phyloP scores from a whole-genome alignment of 2,113 vertebrate genomes.

The Furnarius figulus region DNA sequence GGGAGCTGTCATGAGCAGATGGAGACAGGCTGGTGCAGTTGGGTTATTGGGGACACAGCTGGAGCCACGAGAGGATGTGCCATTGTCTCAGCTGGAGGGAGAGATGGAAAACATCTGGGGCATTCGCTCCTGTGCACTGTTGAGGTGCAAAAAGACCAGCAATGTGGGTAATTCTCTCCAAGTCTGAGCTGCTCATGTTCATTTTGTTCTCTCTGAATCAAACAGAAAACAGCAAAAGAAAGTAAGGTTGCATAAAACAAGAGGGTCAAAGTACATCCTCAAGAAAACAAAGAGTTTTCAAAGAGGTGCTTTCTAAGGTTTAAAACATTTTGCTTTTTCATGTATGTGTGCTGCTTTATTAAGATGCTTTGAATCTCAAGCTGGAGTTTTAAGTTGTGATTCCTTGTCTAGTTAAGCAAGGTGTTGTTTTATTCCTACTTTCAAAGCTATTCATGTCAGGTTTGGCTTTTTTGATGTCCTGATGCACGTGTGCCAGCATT shows the following conservation, averaged over 20 bases:
- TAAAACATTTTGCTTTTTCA: not conserved
- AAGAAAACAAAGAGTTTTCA: not conserved
- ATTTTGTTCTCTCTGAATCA: not conserved
- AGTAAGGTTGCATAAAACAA: not conserved
- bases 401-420: not conserved
- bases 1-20: not conserved
- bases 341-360: not conserved
- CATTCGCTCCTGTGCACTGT: rapidly evolving
- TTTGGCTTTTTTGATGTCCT: conserved; percentile 37
- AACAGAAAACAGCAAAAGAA: not conserved
- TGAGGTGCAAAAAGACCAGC: not conserved
- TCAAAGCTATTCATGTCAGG: conserved; percentile 17
- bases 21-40: not conserved
- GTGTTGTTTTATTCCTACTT: conserved; percentile 31
- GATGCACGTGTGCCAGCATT: not conserved
- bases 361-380: conserved; percentile 1
- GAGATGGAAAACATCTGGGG: not conserved
- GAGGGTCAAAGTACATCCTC: not conserved
- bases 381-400: not conserved
- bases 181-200: rapidly evolving
- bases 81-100: not conserved
- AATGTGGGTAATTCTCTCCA: not conserved
- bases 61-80: not conserved
- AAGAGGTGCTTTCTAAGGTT: not conserved
- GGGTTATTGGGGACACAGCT: not conserved